phyloP scores from a whole-genome alignment of 2,797 vertebrate species.

The Sebastolobus alascanus region DNA sequence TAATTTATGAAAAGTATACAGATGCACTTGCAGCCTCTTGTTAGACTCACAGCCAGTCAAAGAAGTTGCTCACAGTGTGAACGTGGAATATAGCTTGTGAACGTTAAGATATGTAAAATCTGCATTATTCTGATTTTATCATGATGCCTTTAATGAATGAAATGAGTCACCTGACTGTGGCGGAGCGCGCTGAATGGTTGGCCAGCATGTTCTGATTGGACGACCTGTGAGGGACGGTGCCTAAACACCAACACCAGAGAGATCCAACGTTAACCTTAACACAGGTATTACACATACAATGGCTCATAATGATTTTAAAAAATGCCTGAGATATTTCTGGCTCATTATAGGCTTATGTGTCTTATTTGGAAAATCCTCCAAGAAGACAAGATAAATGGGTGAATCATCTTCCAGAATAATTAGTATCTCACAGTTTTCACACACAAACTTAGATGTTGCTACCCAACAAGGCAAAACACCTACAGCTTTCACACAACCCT shows the following conservation, averaged over 20 bases:
- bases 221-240: slow-evolving; percentile 58
- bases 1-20: neutral
- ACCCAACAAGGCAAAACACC: slow-evolving; percentile 26
- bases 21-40: neutral
- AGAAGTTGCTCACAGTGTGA: neutral
- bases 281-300: slow-evolving; percentile 2
- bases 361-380: slow-evolving; percentile 28
- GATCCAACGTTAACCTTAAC: neutral
- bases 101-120: neutral
- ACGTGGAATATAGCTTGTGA: neutral
- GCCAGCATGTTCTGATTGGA: slow-evolving; percentile 64
- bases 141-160: neutral
- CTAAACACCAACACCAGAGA: slow-evolving; percentile 57
- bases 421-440: slow-evolving; percentile 6
- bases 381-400: slow-evolving; percentile 22
- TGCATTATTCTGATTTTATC: neutral
- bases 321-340: neutral
- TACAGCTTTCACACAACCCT: neutral
- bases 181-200: slow-evolving; percentile 58
- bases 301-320: slow-evolving; percentile 17
- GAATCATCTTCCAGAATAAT: slow-evolving; percentile 23
- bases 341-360: slow-evolving; percentile 27
- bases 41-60: neutral
- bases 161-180: slow-evolving; percentile 77
- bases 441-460: slow-evolving; percentile 21